phyloP scores from a whole-genome alignment of 2,888 invertebrate species.

The Cataglyphis cursor region DNA sequence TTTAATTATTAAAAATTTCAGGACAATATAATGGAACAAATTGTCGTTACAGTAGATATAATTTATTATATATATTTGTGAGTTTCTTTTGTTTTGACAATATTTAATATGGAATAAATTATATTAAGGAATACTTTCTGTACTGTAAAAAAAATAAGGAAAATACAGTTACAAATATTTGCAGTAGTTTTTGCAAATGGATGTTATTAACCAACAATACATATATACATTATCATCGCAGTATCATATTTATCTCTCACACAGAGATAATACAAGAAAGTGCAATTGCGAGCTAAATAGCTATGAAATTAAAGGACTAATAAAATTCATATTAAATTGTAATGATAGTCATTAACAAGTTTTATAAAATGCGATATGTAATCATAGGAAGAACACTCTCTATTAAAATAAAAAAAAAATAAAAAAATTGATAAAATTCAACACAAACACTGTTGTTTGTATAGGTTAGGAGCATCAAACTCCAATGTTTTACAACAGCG shows the following conservation, averaged over 20 bases:
- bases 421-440: neutral
- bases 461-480: conserved; percentile 71
- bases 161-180: neutral
- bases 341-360: conserved; percentile 19
- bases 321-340: neutral
- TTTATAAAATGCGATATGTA: neutral
- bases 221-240: neutral
- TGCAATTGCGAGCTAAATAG: neutral
- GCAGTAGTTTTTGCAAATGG: neutral
- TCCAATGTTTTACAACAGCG: conserved; percentile 5
- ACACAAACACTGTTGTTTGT: conserved; percentile 44
- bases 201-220: neutral
- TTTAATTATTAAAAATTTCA: neutral
- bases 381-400: neutral
- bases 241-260: neutral
- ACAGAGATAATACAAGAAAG: neutral
- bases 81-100: neutral
- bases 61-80: neutral
- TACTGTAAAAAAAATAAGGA: neutral
- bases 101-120: neutral
- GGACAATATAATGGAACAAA: neutral
- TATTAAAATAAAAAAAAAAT: neutral
- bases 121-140: neutral
- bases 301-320: neutral
- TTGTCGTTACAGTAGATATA: neutral